These are phyloP conservation scores for Hassar affinis DNA, from an alignment of 2,113 vertebrate genomes.

Conservation along the genomic window DNA sequence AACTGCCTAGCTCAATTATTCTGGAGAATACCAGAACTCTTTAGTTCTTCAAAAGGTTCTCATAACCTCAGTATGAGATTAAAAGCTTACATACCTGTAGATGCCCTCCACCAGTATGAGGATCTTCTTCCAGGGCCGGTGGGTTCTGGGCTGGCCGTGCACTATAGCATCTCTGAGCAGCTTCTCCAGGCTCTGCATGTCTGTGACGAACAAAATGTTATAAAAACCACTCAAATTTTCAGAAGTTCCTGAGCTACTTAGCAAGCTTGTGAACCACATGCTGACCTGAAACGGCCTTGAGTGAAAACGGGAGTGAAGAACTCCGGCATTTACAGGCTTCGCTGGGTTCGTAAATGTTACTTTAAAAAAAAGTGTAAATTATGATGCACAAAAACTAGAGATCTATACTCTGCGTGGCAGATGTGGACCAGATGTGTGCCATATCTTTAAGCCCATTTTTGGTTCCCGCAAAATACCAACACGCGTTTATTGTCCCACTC, in stretches of 20 bases:
- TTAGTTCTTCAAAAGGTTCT: neutral
- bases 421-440: conserved; percentile 11
- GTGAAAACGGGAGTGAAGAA: no score
- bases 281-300: neutral
- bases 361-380: neutral
- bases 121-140: conserved; percentile 88
- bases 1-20: neutral
- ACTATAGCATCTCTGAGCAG: conserved; percentile 86
- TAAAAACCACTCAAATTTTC: neutral
- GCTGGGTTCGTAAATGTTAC: neutral
- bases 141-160: conserved; percentile 84
- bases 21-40: neutral
- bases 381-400: neutral
- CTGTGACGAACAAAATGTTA: conserved; percentile 58
- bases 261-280: neutral
- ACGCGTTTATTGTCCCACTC: neutral
- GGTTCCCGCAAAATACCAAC: neutral
- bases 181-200: conserved; percentile 89
- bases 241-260: neutral
- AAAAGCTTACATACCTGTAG: conserved; percentile 73
- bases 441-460: neutral
- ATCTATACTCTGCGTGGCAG: neutral
- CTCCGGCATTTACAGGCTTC: neutral
- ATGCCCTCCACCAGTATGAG: conserved; percentile 87
- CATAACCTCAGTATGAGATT: no score